Base-by-base conservation (phyloP, 2,113 vertebrate genomes). In the Platichthys flesus region DNA sequence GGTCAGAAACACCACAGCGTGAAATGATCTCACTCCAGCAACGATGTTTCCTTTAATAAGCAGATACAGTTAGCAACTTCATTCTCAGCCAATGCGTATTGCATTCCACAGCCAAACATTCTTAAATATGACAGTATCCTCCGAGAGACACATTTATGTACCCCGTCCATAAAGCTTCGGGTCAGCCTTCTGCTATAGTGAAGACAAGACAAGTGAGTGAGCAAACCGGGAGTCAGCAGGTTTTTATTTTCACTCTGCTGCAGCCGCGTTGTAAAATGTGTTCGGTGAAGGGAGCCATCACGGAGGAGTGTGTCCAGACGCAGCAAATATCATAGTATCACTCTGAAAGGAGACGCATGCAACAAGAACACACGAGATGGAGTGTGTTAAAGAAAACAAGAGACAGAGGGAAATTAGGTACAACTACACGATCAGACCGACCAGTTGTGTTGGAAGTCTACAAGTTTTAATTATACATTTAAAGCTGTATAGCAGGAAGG, bases 171-270 rank as follows among this genome's bases (percentile, higher is more conserved):
- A 75, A 73, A 74, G 70, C 57, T 78, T 79, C 54, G 66, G n/a
- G n/a, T 76, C 76, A 67, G 65, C 49, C 55, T 75, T 61, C 28
- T 62, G 72, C 73, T 64, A 67, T 35, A 64, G 64, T 72, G 63
- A 72, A 79, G 70, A 84, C 75, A 64, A 57, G 76, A 76, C 74
- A 13, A 42, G 35, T 37, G 35, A 52, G 60, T 10, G 67, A 76
- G 67, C 47, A 67, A 74, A 76, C 69, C 24, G 23, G 71, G 40
- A 81, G 74, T 74, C 78, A 86, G 77, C 75, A 47, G 76, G 37
- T 71, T 82, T 87, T 84, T 79, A 47, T 78, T 82, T 78, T 68
- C 13, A 63, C 60, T 71, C 62, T 55, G 58, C 56, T 40, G 76
- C 76, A 57, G 72, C 70, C 60, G 58, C 47, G 63, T 31, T 65